Evolutionary conservation across 2,888 invertebrate genomes (phyloP), one percentile per base, ranked within the genome.

Genomic region (Melieria crassipennis): DNA sequence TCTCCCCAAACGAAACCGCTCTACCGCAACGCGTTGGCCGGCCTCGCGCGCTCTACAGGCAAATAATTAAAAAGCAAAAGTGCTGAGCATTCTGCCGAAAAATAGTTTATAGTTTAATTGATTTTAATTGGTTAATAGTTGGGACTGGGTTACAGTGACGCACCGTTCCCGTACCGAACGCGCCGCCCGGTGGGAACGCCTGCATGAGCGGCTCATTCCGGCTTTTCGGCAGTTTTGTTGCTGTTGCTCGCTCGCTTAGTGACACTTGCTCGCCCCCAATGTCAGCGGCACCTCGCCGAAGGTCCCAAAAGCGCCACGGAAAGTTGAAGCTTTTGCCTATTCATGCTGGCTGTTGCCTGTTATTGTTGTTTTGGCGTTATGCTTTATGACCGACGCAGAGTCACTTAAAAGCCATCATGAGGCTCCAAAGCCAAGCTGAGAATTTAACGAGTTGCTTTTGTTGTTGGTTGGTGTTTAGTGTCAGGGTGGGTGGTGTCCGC

Each of bases 51-150:
- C 2, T 30, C 30, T 2, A 30, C 30, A 30, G 30, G 52, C 13
- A 9, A 13, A 52, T 52, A 52, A 52, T 52, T 52, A 52, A 52
- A 30, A 13, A 13, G 43, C 10, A 62, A 71, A 30, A 30, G 30
- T 30, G 30, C 30, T 30, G 30, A 30, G 3, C 30, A 30, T 46
- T 65, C 52, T 69, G 9, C 10, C 6, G 3, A 47, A 60, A 58
- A 70, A 69, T 66, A 64, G n/a, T 6, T 11, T 30, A 30, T 30
- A 71, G 67, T 73, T 76, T 73, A 77, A 77, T 77, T 76, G 76
- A 70, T 72, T 74, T 77, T 75, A 77, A 77, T 77, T 77, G 74
- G 70, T 77, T 76, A 76, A 76, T 76, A 72, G 65, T 47, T 62
- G 10, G 7, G 68, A 13, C 47, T 67, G 58, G 48, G 16, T n/a